Conservation (phyloP, 2,888 invertebrate genomes). For the Epirrhoe alternata region DNA sequence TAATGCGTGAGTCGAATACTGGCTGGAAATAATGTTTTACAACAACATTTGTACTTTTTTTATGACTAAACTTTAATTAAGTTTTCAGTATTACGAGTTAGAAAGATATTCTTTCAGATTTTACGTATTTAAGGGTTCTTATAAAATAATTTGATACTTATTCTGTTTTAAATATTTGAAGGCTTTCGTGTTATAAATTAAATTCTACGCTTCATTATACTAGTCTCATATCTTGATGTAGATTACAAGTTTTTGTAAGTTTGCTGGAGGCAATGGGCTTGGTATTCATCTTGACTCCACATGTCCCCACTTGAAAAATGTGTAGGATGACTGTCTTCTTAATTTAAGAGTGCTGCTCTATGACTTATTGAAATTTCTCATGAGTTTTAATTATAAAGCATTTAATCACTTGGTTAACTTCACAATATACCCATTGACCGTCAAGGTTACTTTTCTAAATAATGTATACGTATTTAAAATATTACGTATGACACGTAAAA, state of each 20-base stretch:
- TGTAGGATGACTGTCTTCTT: slow-evolving; percentile 17
- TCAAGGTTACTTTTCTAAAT: not conserved
- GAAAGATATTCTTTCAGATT: slow-evolving; percentile 37
- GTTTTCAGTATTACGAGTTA: slow-evolving; percentile 32
- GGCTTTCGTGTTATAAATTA: slow-evolving; percentile 5
- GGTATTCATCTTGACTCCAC: slow-evolving; percentile 51
- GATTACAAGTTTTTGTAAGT: slow-evolving; percentile 37
- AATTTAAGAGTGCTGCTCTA: slow-evolving; percentile 8
- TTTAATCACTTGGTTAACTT: slow-evolving; percentile 4
- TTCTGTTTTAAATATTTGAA: slow-evolving; percentile 13
- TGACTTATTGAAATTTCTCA: slow-evolving; percentile 16
- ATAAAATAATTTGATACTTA: slow-evolving; percentile 27
- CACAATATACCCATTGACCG: not conserved
- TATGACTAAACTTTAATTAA: slow-evolving; percentile 24
- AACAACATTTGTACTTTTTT: slow-evolving; percentile 23
- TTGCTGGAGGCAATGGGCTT: slow-evolving; percentile 30
- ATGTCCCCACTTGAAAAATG: slow-evolving; percentile 50
- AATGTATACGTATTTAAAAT: too few species aligned
- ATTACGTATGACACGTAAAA: too few species aligned
- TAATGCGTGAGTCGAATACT: slow-evolving; percentile 55
- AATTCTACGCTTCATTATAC: too few species aligned
- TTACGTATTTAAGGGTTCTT: slow-evolving; percentile 34
- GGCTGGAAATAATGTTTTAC: slow-evolving; percentile 53
- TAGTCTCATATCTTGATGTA: slow-evolving; percentile 22
- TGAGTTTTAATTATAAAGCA: slow-evolving; percentile 12